Evolutionary conservation across 1,140 invertebrate genomes (phyloP).

Genomic region (Drosophila truncata): DNA sequence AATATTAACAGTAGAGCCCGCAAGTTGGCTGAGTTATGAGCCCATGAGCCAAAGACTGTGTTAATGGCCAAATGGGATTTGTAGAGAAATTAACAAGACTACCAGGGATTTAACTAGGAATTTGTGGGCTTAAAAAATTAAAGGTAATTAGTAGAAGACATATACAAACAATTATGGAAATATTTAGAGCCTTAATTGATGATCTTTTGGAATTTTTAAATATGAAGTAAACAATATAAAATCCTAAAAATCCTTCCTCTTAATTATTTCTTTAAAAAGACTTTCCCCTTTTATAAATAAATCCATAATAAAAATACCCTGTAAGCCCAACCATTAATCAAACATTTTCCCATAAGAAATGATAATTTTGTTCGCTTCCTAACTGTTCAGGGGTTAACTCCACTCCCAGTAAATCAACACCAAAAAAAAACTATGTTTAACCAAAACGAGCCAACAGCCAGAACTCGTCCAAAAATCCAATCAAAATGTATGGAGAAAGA

Average conservation of each 20-base stretch:
- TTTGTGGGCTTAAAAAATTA: background rate
- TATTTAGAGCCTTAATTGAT: no score
- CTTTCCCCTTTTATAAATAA: background rate
- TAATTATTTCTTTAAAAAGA: background rate
- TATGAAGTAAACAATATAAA: no score
- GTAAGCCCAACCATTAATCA: background rate
- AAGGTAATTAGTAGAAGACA: background rate
- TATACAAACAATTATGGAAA: background rate
- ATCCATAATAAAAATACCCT: background rate
- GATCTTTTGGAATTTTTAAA: no score
- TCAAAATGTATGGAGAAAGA: conserved; percentile 51
- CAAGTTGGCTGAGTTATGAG: background rate
- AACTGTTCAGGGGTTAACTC: conserved; percentile 17
- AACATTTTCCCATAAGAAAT: background rate
- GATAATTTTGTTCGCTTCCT: background rate
- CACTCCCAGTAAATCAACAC: conserved; percentile 23
- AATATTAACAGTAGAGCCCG: conserved; percentile 51
- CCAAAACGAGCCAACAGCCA: conserved; percentile 5
- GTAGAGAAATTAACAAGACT: background rate
- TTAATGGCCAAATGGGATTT: conserved; percentile 35
- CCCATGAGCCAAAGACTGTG: conserved; percentile 28
- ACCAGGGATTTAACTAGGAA: background rate
- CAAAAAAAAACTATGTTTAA: conserved; percentile 28
- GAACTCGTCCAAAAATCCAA: conserved; percentile 65
- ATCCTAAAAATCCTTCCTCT: no score